phyloP scores from a whole-genome alignment of 2,113 vertebrate species.

The Mustelus asterias region DNA sequence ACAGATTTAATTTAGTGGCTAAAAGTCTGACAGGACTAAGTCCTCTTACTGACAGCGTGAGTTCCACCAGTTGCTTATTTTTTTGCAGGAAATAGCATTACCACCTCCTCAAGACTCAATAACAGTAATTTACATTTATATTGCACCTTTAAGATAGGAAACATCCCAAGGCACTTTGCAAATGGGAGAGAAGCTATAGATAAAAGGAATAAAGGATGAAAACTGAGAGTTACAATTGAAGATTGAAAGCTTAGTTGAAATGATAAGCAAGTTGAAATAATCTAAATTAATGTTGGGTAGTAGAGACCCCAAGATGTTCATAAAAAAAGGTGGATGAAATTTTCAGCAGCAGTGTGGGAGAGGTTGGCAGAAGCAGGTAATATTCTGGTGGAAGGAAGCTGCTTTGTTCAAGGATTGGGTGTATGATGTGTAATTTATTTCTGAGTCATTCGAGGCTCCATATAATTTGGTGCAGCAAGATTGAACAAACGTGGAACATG shows the following conservation, averaged over 20 bases:
- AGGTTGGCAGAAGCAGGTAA: not conserved
- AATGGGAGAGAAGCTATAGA: not conserved
- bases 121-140: conserved; percentile 28
- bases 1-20: not conserved
- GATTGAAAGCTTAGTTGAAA: conserved; percentile 9
- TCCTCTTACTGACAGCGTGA: not conserved
- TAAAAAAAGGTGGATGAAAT: not conserved
- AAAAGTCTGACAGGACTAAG: not conserved
- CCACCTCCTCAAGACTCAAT: conserved; percentile 1
- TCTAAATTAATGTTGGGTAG: conserved; percentile 25
- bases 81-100: conserved; percentile 2
- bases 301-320: not conserved
- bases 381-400: not conserved
- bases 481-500: not conserved
- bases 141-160: not conserved
- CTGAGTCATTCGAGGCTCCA: not conserved
- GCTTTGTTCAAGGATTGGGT: not conserved
- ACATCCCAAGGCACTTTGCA: not conserved
- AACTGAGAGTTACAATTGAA: not conserved
- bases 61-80: not conserved
- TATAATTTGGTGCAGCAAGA: not conserved
- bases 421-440: not conserved
- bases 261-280: not conserved
- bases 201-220: not conserved
- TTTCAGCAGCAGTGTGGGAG: not conserved